phyloP scores from a whole-genome alignment of 2,113 vertebrate species.

The Neoarius graeffei region DNA sequence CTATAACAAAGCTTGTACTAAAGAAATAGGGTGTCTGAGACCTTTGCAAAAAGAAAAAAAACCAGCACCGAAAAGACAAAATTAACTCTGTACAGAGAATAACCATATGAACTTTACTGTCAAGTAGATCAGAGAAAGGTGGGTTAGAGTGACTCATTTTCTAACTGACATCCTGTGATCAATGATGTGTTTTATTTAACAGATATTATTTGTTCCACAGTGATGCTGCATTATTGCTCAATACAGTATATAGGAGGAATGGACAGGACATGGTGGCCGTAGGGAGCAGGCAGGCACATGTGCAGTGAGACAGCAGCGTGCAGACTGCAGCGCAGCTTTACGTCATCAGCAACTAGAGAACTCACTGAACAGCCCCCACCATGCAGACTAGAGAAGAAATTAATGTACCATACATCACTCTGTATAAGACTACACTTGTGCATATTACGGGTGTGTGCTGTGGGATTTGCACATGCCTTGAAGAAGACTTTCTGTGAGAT shows the following conservation, averaged over 20 bases:
- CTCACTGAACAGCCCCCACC: slow-evolving; percentile 44
- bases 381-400: not conserved
- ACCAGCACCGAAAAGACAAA: slow-evolving; percentile 9
- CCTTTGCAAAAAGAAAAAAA: not conserved
- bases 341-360: slow-evolving; percentile 46
- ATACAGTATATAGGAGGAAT: not conserved
- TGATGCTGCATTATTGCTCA: not conserved
- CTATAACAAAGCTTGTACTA: too few relatives aligned
- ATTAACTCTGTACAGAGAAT: not conserved
- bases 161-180: slow-evolving; percentile 3
- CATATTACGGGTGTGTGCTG: not conserved
- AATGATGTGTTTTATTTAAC: not conserved
- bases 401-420: slow-evolving; percentile 25
- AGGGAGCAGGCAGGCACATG: slow-evolving; percentile 18
- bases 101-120: not conserved
- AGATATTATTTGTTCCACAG: not conserved
- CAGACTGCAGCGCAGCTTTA: slow-evolving; percentile 41
- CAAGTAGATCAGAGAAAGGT: not conserved
- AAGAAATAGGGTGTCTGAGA: too few relatives aligned
- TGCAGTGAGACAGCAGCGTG: slow-evolving; percentile 36
- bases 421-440: slow-evolving; percentile 3
- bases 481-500: not conserved
- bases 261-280: not conserved
- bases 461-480: not conserved
- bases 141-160: slow-evolving; percentile 26